Evolutionary conservation across 2,888 invertebrate species (phyloP).

Genomic region (Pollenia amentaria): DNA sequence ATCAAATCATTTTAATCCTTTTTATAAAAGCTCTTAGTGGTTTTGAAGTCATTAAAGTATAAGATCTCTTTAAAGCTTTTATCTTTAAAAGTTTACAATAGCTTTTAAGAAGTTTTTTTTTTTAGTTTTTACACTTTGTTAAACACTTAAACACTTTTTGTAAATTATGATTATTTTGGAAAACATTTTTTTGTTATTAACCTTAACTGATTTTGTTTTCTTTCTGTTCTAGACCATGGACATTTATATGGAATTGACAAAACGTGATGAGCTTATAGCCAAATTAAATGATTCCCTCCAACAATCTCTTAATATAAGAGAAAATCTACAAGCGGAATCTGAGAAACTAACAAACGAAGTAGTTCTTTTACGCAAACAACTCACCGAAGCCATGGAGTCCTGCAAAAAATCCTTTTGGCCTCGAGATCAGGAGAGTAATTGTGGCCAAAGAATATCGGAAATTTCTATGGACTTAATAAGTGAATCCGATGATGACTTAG

Average conservation of each 20-base stretch:
- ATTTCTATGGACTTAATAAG: conserved; percentile 84
- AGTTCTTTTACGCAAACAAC: conserved; percentile 85
- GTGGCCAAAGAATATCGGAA: conserved; percentile 83
- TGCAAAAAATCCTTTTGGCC: conserved; percentile 81
- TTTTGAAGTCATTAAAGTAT: too few relatives aligned
- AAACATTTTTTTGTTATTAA: too few relatives aligned
- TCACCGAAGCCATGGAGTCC: conserved; percentile 84
- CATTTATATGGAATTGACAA: conserved; percentile 89
- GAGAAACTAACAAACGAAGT: conserved; percentile 87
- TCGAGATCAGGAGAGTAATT: conserved; percentile 81
- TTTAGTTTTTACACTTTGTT: too few relatives aligned
- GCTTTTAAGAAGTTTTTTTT: too few relatives aligned
- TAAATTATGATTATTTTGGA: too few relatives aligned
- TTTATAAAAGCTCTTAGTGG: too few relatives aligned
- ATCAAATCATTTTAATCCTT: not conserved
- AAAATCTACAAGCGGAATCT: conserved; percentile 87
- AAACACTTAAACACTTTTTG: not conserved
- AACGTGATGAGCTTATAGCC: conserved; percentile 90
- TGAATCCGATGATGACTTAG: conserved; percentile 84
- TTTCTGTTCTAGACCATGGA: conserved; percentile 88
- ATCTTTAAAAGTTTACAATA: too few relatives aligned
- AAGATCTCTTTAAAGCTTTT: too few relatives aligned
- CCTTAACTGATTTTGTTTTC: not conserved
- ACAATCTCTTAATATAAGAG: conserved; percentile 87
- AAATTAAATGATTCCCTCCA: conserved; percentile 90